Conservation (phyloP, 2,113 vertebrate species). For the Oreotrochilus melanogaster region DNA sequence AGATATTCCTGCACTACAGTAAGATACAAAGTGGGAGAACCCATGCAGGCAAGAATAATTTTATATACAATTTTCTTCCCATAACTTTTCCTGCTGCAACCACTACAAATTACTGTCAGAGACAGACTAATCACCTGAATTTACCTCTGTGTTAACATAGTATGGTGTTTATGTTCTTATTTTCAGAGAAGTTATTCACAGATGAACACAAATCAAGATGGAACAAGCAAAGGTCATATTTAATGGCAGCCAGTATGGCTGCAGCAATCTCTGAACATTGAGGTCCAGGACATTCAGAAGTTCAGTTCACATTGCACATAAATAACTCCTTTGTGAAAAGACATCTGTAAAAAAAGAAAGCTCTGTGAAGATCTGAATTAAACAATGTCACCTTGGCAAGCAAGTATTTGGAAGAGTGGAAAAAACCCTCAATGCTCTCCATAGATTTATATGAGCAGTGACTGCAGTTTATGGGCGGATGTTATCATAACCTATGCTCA, state of each 20-base stretch:
- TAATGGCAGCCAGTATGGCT: fast-evolving
- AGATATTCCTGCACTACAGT: background rate
- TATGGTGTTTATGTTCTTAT: background rate
- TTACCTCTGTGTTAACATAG: background rate
- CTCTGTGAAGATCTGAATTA: background rate
- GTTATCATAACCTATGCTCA: background rate
- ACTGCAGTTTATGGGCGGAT: background rate
- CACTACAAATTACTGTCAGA: background rate
- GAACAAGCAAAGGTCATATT: background rate
- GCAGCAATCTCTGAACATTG: background rate
- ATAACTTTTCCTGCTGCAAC: background rate
- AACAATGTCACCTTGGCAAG: background rate
- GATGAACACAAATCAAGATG: background rate
- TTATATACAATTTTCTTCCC: background rate
- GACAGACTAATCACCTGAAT: background rate
- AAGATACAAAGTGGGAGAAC: background rate
- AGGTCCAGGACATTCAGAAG: background rate
- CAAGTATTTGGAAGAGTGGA: background rate
- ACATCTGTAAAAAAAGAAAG: background rate
- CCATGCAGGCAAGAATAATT: fast-evolving
- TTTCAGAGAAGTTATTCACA: background rate
- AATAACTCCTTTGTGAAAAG: background rate
- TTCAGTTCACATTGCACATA: background rate
- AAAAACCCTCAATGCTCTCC: background rate
- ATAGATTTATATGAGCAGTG: background rate